Evolutionary conservation across 2,888 invertebrate genomes (phyloP), one percentile per base, ranked within the genome.

Genomic region (Boloria euphrosyne): DNA sequence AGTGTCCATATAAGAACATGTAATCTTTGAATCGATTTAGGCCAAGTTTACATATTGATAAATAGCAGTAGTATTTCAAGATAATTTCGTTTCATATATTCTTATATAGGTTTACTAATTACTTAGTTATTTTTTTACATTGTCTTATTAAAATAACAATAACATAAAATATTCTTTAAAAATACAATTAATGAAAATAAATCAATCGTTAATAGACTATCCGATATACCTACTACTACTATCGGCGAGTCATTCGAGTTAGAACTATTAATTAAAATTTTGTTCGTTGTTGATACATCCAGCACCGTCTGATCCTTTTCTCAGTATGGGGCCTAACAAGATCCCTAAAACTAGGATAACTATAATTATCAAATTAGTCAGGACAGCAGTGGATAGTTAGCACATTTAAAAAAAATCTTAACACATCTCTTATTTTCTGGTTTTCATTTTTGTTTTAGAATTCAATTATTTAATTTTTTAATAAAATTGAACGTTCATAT

Each of bases 251-350:
- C 80, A 78, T 78, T 71, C 57, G 73, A 65, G 69, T 80, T 78
- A 78, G 80, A 82, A 79, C 75, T 84, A 81, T 85, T 87, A 80
- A 75, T 77, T 73, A 77, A 78, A 77, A 22, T 3, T n/a, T n/a
- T n/a, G 77, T 78, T 66, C n/a, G 13, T 57, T 57, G 46, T 57
- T 75, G 74, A 68, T 81, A 74, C 75, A 75, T 77, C 89, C 85
- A 80, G 86, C 75, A 68, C 86, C 31, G 83, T 67, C 62, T 73
- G 77, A 78, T 81, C 82, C 81, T 79, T 75, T 66, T 69, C 85
- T 62, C 86, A 72, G 79, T 79, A 80, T 84, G 86, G 80, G 81
- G 84, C 74, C 70, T 47, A 57, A n/a, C 54, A 17, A 63, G 49
- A 60, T 65, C 52, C 58, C 65, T 47, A 72, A 82, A 62, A 46